Evolutionary conservation across 2,113 vertebrate genomes (phyloP), one percentile per base, ranked within the genome.

Genomic region (Halichoeres trimaculatus): DNA sequence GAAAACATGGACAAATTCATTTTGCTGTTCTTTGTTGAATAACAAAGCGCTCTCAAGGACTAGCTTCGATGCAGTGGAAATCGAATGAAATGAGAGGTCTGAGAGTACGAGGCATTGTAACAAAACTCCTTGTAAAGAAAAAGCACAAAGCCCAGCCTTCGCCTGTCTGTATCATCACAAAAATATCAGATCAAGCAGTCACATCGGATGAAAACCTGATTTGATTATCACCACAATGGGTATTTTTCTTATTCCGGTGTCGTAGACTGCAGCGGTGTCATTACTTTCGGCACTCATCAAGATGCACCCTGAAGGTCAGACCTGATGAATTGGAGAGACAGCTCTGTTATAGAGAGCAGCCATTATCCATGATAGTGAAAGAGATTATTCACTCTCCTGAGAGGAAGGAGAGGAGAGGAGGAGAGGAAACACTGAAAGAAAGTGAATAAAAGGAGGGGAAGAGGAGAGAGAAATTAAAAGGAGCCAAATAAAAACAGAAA

Each of bases 261-360:
- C 6, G 9, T 54, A 50, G 48, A 85, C 64, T 52, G 38, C 56
- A 81, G 75, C 61, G 3, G 40, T 85, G 85, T 83, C 87, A 89
- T 91, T 91, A 90, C 78, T 75, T 83, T 79, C 61, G 7, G 70
- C 79, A 77, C 85, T 87, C 86, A 89, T 91, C 83, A 75, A 74
- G 81, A 86, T 89, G 85, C 85, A 89, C 79, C 70, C 80, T 84
- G 87, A 92, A 93, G 90, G 90, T 92, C 90, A 90, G 77, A 66
- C 50, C 68, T 84, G 85, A 92, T 90, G 81, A 90, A 90, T 87
- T 81, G 81, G 77, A 87, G 85, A 86, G 87, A 84, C 66, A 68
- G 74, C 77, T 78, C 66, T 64, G 75, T 90, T 83, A 79, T 81
- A 74, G 80, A 85, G 72, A 77, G 83, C 61, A 50, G 80, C 86